A percentile compares a stretch with the other conserved stretches of the same genome.
Conservation (phyloP, 1,140 invertebrate genomes). For the Arion vulgaris region DNA sequence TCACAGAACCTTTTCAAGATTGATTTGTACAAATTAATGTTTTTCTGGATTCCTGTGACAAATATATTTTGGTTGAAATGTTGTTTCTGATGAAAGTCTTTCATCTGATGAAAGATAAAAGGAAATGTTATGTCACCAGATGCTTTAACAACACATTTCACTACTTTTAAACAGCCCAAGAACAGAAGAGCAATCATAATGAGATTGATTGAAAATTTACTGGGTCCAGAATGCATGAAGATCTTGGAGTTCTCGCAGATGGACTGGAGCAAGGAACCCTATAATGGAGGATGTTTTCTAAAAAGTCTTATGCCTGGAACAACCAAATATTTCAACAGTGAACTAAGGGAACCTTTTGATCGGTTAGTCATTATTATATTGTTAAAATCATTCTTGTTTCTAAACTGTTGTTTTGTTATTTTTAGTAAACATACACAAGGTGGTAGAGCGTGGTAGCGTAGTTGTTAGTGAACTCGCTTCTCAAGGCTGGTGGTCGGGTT, state of each 20-base stretch:
- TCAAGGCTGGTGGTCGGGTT: too few species aligned
- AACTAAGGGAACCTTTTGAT: constrained; percentile 56
- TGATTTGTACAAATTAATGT: too few species aligned
- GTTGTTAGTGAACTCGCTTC: too few species aligned
- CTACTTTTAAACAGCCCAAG: constrained; percentile 37
- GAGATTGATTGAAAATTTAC: constrained; percentile 59
- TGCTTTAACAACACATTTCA: too few species aligned
- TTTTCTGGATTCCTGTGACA: too few species aligned
- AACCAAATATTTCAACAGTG: constrained; percentile 54
- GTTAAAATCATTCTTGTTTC: neutral
- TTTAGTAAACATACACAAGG: neutral
- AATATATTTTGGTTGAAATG: too few species aligned
- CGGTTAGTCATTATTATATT: constrained; percentile 41
- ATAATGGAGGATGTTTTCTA: constrained; percentile 67
- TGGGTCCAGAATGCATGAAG: constrained; percentile 58
- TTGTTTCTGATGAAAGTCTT: too few species aligned
- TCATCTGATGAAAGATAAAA: too few species aligned
- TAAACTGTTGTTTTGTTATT: neutral
- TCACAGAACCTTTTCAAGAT: too few species aligned
- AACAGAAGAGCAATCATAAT: constrained; percentile 59
- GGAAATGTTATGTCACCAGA: too few species aligned
- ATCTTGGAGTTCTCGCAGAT: constrained; percentile 65
- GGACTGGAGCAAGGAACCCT: constrained; percentile 65
- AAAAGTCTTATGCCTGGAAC: constrained; percentile 60
- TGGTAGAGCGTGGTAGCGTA: neutral